These are phyloP conservation scores for Reticulitermes speratus DNA, from an alignment of 1,140 invertebrate genomes.

Conservation along the genomic window DNA sequence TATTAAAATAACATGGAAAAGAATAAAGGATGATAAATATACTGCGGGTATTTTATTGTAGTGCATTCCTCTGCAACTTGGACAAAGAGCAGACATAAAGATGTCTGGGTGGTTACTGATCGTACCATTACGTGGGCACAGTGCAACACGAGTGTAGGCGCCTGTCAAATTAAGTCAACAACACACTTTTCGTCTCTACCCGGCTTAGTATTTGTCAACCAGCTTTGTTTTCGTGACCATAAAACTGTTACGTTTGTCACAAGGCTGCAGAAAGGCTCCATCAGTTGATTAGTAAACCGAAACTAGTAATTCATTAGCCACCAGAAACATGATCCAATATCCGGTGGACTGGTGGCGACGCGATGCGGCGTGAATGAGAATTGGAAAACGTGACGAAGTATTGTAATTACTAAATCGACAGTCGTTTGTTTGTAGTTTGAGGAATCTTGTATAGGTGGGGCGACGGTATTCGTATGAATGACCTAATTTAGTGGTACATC, in stretches of 20 bases:
- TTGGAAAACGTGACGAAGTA: neutral
- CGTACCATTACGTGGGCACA: neutral
- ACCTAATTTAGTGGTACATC: neutral
- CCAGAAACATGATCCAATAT: neutral
- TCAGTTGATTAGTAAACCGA: neutral
- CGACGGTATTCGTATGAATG: neutral
- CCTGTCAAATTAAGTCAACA: constrained; percentile 12
- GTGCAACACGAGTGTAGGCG: neutral
- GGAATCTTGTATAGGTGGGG: neutral
- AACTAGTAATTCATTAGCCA: neutral
- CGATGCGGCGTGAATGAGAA: neutral
- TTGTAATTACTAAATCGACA: neutral
- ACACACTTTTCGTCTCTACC: neutral
- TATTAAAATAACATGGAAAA: too few relatives aligned
- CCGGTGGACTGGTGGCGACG: neutral
- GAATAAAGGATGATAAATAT: too few relatives aligned
- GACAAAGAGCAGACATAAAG: too few relatives aligned
- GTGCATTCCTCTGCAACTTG: too few relatives aligned
- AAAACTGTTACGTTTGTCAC: neutral
- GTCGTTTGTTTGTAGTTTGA: neutral
- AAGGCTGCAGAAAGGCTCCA: neutral
- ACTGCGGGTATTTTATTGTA: too few relatives aligned
- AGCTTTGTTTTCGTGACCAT: neutral
- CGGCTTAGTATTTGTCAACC: neutral
- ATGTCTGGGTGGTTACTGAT: neutral